Conservation (phyloP, 2,888 invertebrate genomes). For the Ditylenchus weischeri region DNA sequence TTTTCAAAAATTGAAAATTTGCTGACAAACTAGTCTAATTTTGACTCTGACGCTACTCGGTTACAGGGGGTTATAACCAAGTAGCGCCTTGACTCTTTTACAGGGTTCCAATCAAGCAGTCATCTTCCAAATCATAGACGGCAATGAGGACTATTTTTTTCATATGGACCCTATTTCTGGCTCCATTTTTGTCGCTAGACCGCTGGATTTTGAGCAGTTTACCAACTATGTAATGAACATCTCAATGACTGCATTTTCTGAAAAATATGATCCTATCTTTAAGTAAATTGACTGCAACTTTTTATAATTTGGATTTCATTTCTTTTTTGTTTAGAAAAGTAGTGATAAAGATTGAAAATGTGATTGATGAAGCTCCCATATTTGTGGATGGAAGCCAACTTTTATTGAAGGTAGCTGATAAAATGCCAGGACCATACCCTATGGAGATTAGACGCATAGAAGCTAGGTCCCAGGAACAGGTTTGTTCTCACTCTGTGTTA, state of each 20-base stretch:
- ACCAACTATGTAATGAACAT: background rate
- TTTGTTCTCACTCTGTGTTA: background rate
- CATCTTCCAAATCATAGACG: background rate
- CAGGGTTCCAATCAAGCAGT: background rate
- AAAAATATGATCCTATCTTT: background rate
- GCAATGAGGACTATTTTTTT: conserved; percentile 63
- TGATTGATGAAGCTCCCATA: conserved; percentile 43
- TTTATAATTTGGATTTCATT: background rate
- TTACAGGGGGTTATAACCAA: too few relatives aligned
- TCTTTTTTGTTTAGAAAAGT: conserved; percentile 19
- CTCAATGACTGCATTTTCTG: background rate
- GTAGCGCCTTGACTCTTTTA: too few relatives aligned
- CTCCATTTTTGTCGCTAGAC: conserved; percentile 13
- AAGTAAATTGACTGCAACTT: background rate
- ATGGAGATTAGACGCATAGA: conserved; percentile 32
- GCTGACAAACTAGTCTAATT: background rate
- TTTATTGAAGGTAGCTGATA: conserved; percentile 32
- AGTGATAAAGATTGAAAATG: conserved; percentile 35
- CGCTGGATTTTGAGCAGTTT: conserved; percentile 7
- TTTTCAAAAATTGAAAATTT: too few relatives aligned
- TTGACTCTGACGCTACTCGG: too few relatives aligned
- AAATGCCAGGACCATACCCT: conserved; percentile 24
- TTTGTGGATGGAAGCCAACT: conserved; percentile 41
- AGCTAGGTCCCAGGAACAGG: conserved; percentile 37
- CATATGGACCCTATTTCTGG: conserved; percentile 59